Evolutionary conservation across 2,113 vertebrate genomes (phyloP).

Genomic region (Podarcis cretensis): DNA sequence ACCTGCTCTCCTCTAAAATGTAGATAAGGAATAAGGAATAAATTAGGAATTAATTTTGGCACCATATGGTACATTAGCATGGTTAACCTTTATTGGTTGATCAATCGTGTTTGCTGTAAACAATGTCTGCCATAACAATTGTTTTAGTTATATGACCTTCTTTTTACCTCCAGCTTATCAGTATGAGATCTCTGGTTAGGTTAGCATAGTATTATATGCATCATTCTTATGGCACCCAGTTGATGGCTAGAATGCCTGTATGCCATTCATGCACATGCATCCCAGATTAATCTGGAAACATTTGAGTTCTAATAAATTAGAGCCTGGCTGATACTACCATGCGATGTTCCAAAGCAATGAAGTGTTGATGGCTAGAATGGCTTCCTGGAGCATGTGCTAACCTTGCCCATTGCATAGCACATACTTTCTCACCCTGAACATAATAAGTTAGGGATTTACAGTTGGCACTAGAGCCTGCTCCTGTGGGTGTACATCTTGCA

Average conservation of each 20-base stretch:
- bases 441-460: not conserved
- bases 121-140: not conserved
- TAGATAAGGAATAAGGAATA: not conserved
- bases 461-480: not conserved
- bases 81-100: not conserved
- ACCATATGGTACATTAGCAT: not conserved
- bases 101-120: too few species aligned
- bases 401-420: not conserved
- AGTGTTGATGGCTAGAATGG: not conserved
- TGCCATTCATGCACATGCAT: not conserved
- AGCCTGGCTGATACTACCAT: not conserved
- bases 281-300: not conserved
- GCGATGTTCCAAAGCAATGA: not conserved
- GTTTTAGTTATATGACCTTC: not conserved
- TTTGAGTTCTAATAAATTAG: not conserved
- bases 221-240: not conserved
- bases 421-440: not conserved
- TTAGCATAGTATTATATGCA: not conserved
- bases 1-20: not conserved
- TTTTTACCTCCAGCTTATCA: not conserved
- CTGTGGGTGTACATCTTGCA: not conserved
- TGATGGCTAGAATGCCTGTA: not conserved
- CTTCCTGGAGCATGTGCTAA: not conserved
- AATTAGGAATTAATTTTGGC: not conserved
- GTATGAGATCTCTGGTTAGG: not conserved